Conservation (phyloP, 2,797 vertebrate genomes). For the Anguilla marmorata region DNA sequence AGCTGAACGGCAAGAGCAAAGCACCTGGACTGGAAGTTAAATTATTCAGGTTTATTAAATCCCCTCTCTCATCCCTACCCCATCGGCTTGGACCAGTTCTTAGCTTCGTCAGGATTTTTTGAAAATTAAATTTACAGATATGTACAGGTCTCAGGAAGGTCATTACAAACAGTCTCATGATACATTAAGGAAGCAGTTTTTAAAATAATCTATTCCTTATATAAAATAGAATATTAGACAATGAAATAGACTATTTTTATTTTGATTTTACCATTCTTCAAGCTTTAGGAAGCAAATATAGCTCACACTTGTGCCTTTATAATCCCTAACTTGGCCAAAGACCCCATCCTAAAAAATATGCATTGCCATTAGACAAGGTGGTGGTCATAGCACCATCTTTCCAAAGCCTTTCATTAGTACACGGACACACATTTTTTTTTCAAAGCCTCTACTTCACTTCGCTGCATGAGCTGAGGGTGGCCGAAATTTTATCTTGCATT, state of each 20-base stretch:
- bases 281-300: slow-evolving; percentile 35
- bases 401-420: slow-evolving; percentile 48
- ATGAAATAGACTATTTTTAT: slow-evolving; percentile 40
- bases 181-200: slow-evolving; percentile 62
- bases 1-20: neutral
- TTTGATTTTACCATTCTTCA: slow-evolving; percentile 48
- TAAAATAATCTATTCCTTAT: slow-evolving; percentile 61
- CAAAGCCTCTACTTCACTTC: slow-evolving; percentile 41
- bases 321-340: neutral
- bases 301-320: neutral
- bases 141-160: slow-evolving; percentile 60
- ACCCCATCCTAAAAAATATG: neutral
- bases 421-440: slow-evolving; percentile 55
- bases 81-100: slow-evolving; percentile 64
- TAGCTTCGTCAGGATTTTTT: slow-evolving; percentile 43
- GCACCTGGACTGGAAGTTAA: neutral
- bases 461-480: slow-evolving; percentile 51
- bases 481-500: slow-evolving; percentile 53
- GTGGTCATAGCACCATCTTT: slow-evolving; percentile 40
- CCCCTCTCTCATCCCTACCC: slow-evolving; percentile 31
- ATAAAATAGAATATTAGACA: slow-evolving; percentile 30
- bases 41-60: neutral
- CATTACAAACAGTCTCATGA: slow-evolving; percentile 61
- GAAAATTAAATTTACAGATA: slow-evolving; percentile 53
- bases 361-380: slow-evolving; percentile 21